Base-by-base conservation (phyloP, 1,140 invertebrate genomes). In the Bombus vancouverensis region DNA sequence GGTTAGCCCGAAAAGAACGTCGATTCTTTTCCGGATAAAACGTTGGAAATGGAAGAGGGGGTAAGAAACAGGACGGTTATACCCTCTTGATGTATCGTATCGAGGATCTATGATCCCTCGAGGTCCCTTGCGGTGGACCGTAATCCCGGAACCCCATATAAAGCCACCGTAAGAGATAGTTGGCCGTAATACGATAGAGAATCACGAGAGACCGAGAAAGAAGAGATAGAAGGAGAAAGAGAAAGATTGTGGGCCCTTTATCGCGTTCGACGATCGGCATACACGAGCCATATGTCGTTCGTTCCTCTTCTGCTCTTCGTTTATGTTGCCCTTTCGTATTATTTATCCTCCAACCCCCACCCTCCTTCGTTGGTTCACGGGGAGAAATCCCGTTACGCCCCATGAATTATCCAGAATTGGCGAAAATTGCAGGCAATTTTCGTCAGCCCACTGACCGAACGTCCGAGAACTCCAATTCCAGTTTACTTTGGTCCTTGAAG, bases 81-180 rank as follows among this genome's bases (percentile, higher is more conserved):
- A 88, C 81, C 86, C 89, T 84, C 89, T 44, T 81, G 89, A 90
- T 90, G 87, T 90, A 91, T 91, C 89, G 87, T 91, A 91, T 91
- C 89, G 77, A 34, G 83, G 78, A 91, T 91, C 89, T 90, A 88
- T 68, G 89, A 91, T 90, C 88, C 87, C 89, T 71, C 39, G 89
- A 90, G 88, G 76, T 79, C 85, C 73, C 87, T 53, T 86, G 89
- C 87, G 89, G 89, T 90, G 89, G 89, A 90, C 88, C 89, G 86
- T 90, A 90, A 90, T 90, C 89, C 89, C 77, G 72, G 86, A 88
- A 86, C 80, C 77, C 87, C 81, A 32, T 86, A 82, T 84, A 90
- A 88, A 87, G 89, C 85, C 77, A 70, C 85, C 83, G 89, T 90
- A 88, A 90, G 83, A 90, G 89, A 90, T 90, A 90, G 89, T 83